Conservation (phyloP, 2,797 vertebrate species). For the Myotis planiceps region DNA sequence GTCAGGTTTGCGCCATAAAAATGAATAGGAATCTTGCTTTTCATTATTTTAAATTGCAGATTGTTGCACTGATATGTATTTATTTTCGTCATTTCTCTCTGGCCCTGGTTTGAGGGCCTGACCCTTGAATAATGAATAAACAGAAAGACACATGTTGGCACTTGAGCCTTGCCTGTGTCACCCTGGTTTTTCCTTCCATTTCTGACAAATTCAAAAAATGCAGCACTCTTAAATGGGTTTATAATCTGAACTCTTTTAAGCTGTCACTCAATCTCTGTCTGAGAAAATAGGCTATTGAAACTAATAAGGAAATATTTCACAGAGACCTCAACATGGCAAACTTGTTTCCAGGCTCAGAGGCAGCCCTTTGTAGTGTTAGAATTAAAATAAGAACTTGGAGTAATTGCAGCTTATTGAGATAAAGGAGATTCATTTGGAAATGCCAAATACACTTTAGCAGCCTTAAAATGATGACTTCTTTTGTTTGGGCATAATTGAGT, state of each 20-base stretch:
- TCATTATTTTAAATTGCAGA: constrained; percentile 63
- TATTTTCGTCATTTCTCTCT: constrained; percentile 72
- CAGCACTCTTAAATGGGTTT: constrained; percentile 53
- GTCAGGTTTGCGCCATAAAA: constrained; percentile 57
- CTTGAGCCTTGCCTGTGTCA: constrained; percentile 62
- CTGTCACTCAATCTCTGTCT: constrained; percentile 52
- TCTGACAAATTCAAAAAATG: constrained; percentile 56
- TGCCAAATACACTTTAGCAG: constrained; percentile 25
- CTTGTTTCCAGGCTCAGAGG: constrained; percentile 14
- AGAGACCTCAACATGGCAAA: neutral
- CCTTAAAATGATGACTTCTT: constrained; percentile 62
- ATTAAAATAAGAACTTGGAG: constrained; percentile 56
- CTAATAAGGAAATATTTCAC: constrained; percentile 29
- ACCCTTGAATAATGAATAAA: constrained; percentile 70
- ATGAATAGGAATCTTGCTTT: constrained; percentile 59
- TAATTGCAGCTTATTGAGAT: constrained; percentile 55
- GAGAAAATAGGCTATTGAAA: constrained; percentile 46
- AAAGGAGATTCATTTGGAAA: constrained; percentile 57
- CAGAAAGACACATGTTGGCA: constrained; percentile 67
- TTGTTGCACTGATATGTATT: constrained; percentile 68
- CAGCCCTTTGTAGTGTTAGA: neutral
- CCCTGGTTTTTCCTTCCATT: constrained; percentile 50
- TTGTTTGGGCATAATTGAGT: constrained; percentile 40
- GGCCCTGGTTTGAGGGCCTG: constrained; percentile 64
- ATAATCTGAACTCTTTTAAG: constrained; percentile 67